Conservation (phyloP, 2,888 invertebrate genomes). For the Netelia fuscicornis region DNA sequence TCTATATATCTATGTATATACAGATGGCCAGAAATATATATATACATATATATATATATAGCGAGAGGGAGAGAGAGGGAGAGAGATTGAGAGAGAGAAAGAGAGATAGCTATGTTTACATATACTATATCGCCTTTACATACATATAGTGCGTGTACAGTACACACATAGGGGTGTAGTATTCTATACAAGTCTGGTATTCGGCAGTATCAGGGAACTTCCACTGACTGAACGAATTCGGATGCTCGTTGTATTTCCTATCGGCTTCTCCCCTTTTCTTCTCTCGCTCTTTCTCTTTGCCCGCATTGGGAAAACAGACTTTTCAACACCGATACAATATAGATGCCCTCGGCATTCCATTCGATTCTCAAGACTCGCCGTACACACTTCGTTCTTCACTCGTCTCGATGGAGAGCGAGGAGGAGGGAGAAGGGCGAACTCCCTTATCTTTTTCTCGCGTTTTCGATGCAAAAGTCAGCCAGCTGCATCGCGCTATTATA, state of each 20-base stretch:
- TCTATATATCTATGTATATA: too few relatives aligned
- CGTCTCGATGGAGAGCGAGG: too few relatives aligned
- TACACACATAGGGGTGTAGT: neutral
- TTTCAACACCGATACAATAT: slow-evolving; percentile 19
- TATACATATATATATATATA: neutral
- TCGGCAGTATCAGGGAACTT: slow-evolving; percentile 69
- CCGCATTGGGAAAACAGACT: slow-evolving; percentile 20
- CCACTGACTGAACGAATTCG: slow-evolving; percentile 71
- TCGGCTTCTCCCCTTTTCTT: slow-evolving; percentile 67
- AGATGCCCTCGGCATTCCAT: neutral
- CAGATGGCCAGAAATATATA: too few relatives aligned
- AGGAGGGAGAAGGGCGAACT: neutral
- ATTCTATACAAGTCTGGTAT: slow-evolving; percentile 45
- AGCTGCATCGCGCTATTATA: slow-evolving; percentile 28
- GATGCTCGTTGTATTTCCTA: slow-evolving; percentile 72
- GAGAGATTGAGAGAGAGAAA: too few relatives aligned
- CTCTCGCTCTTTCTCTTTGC: neutral
- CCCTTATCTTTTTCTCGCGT: slow-evolving; percentile 52
- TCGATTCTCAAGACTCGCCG: slow-evolving; percentile 37
- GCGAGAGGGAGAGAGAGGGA: neutral
- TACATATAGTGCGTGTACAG: neutral
- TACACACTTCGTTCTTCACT: neutral
- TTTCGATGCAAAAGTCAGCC: slow-evolving; percentile 30
- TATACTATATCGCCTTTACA: slow-evolving; percentile 2
- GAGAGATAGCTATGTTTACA: neutral